These are phyloP conservation scores for Vulpes ferrilata DNA, from an alignment of 2,113 vertebrate species.

Conservation along the genomic window DNA sequence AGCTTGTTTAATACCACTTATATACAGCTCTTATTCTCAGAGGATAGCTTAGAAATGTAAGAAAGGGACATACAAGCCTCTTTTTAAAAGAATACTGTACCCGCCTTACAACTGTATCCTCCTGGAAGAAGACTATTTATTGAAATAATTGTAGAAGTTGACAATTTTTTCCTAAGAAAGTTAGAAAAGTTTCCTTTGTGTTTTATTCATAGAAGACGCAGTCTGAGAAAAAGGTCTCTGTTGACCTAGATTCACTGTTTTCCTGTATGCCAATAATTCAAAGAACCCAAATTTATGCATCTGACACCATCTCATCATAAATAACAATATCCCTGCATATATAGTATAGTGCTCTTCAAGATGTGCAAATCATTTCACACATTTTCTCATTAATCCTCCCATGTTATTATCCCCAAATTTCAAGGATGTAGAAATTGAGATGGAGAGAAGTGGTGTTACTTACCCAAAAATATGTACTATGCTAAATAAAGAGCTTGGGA, in stretches of 20 bases:
- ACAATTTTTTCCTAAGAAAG: constrained; percentile 54
- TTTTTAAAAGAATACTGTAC: constrained; percentile 24
- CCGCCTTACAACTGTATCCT: constrained; percentile 1
- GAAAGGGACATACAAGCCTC: constrained; percentile 11
- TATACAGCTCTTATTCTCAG: background rate
- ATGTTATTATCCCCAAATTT: constrained; percentile 58
- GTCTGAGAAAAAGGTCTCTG: constrained; percentile 41
- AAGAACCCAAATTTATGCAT: constrained; percentile 72
- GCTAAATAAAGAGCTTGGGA: background rate
- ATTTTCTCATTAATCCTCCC: constrained; percentile 72
- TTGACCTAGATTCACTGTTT: constrained; percentile 77
- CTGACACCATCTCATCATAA: constrained; percentile 75
- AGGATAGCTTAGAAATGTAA: constrained; percentile 20
- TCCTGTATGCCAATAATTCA: constrained; percentile 70
- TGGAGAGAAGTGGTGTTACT: background rate
- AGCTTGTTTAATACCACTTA: constrained; percentile 29
- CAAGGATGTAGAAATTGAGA: constrained; percentile 42
- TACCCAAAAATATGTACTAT: background rate
- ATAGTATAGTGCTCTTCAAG: constrained; percentile 54
- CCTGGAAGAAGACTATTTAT: constrained; percentile 46
- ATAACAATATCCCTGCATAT: constrained; percentile 70
- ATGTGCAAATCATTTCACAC: constrained; percentile 61
- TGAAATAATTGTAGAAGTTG: constrained; percentile 73
- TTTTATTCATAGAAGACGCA: constrained; percentile 70
- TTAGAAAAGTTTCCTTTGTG: constrained; percentile 61